Base-by-base conservation (phyloP, 2,888 invertebrate genomes). In the Smittia aterrima region DNA sequence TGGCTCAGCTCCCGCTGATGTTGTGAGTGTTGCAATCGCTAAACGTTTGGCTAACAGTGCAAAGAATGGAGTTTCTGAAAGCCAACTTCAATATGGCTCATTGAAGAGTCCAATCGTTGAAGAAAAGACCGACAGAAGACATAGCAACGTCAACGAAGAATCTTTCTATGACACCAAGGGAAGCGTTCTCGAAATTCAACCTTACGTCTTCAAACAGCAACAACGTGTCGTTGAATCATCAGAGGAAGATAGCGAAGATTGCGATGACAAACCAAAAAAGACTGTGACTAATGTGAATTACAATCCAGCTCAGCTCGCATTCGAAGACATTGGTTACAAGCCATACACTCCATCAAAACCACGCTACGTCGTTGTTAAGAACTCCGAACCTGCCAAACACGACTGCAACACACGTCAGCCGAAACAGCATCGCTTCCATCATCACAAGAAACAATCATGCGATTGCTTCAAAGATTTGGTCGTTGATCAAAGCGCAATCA, bases 1-100 rank as follows among this genome's bases (percentile, higher is more conserved):
- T 25, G 32, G 47, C 4, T n/a, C n/a, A n/a, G 20, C 16, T 7
- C 82, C 85, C 4, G 85, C 85, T 0, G 85, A 86, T 79, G 82
- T 85, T 6, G 83, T 86, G 0, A 85, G 85, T 53, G 78, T 85
- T 16, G 80, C 82, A 3, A 76, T 86, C 18, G 84, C 85, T 1
- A 80, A 81, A 62, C 83, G 83, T 75, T 79, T 82, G 11, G 81
- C 81, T 16, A 83, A 82, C 67, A 79, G 77, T 71, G 80, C 83
- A 7, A 76, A 77, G 4, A 80, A 82, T 54, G 79, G 79, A 20
- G 80, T 83, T 4, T 82, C 83, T 0, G 87, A 87, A 78, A 85
- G 85, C 7, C 83, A 82, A 76, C 78, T 87, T 6, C 79, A 84
- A 2, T 87, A 84, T 76, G 87, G 87, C 1, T 86, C 85, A 75